Evolutionary conservation across 1,140 invertebrate species (phyloP).

Genomic region (Leptopilina boulardi): DNA sequence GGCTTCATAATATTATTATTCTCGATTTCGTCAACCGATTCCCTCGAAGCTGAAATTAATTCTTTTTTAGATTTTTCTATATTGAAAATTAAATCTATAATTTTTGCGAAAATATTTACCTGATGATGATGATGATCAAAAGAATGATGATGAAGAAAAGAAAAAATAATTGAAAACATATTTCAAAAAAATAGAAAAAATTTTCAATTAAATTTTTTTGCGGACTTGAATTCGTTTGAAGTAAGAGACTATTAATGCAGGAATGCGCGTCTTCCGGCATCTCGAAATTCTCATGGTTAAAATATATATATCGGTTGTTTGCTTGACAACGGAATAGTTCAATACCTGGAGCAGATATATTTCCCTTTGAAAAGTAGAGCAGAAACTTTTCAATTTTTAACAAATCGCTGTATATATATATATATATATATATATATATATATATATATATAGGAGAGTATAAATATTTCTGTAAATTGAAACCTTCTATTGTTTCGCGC

Average conservation of each 20-base stretch:
- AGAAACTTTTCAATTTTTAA: constrained; percentile 21
- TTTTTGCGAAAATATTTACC: background rate
- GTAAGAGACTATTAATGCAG: constrained; percentile 38
- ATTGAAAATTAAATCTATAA: too few species aligned
- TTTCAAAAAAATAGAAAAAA: background rate
- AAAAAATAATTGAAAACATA: constrained; percentile 21
- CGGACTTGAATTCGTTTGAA: background rate
- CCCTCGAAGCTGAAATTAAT: constrained; percentile 1
- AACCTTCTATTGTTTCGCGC: background rate
- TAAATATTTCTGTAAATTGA: constrained; percentile 8
- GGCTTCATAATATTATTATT: constrained; percentile 43
- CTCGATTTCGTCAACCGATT: constrained; percentile 30
- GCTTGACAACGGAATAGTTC: constrained; percentile 73
- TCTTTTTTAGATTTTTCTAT: too few species aligned
- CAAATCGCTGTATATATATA: background rate
- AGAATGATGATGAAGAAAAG: background rate
- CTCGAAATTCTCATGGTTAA: constrained; percentile 19
- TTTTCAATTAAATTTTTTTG: background rate
- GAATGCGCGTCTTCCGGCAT: constrained; percentile 42
- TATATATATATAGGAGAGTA: background rate
- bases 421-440: background rate
- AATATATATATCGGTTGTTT: constrained; percentile 61
- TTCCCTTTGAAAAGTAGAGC: constrained; percentile 46
- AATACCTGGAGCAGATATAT: constrained; percentile 59
- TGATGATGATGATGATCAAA: too few species aligned